Conservation (phyloP, 1,140 invertebrate species). For the Lasioglossum albipes region DNA sequence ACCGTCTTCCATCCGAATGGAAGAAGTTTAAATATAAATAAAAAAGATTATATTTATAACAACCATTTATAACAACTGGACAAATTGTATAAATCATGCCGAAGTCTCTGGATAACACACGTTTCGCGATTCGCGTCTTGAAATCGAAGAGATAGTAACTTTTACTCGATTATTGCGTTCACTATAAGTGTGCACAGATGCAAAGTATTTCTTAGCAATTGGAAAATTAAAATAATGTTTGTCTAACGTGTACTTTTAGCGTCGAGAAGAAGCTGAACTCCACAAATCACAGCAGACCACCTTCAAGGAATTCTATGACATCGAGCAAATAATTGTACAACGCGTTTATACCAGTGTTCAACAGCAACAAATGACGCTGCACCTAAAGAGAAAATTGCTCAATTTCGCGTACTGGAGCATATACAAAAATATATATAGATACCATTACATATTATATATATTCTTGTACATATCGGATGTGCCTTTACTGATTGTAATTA, state of each 20-base stretch:
- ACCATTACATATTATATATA: neutral
- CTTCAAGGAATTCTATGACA: constrained; percentile 73
- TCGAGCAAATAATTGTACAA: constrained; percentile 59
- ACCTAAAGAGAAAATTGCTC: constrained; percentile 41
- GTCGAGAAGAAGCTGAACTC: constrained; percentile 72
- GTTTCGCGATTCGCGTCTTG: neutral
- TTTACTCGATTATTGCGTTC: neutral
- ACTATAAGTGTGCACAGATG: neutral
- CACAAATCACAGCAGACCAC: constrained; percentile 72
- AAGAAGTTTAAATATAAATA: neutral
- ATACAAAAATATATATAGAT: constrained; percentile 27
- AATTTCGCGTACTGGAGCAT: constrained; percentile 29
- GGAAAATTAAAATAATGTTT: neutral
- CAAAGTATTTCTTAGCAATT: neutral
- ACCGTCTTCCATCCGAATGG: neutral
- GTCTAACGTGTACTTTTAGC: constrained; percentile 57
- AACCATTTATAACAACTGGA: neutral
- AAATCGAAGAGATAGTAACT: constrained; percentile 7
- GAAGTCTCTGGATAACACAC: no score
- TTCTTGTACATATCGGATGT: constrained; percentile 34
- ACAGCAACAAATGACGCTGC: constrained; percentile 17
- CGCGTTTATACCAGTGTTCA: neutral
- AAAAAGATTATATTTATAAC: constrained; percentile 11
- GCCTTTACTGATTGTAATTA: constrained; percentile 13
- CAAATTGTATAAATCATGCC: constrained; percentile 4